Evolutionary conservation across 2,888 invertebrate genomes (phyloP).

Genomic region (Mimas tiliae): DNA sequence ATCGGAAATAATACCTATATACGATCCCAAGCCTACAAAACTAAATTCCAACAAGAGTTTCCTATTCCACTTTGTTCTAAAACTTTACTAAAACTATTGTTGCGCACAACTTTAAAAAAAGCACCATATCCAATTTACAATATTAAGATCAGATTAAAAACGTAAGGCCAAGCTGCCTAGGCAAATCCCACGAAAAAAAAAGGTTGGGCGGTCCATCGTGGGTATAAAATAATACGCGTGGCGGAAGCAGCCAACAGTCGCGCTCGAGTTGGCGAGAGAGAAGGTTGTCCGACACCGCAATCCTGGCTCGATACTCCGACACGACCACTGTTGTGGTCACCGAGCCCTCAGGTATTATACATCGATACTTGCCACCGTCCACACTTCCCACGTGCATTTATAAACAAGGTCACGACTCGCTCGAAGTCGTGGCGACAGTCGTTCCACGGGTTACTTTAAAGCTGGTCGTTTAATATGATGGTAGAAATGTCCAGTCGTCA

Average conservation of each 20-base stretch:
- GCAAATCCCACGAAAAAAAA: conserved; percentile 9
- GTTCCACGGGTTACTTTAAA: not conserved
- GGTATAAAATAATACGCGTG: conserved; percentile 17
- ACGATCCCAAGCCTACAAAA: no score
- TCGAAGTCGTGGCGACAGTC: not conserved
- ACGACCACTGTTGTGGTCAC: conserved; percentile 60
- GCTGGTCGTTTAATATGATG: conserved; percentile 46
- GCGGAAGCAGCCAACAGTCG: conserved; percentile 34
- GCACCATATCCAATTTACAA: not conserved
- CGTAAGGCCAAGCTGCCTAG: not conserved
- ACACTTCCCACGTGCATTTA: conserved; percentile 67
- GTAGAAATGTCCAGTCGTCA: conserved; percentile 76
- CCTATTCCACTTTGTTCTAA: no score
- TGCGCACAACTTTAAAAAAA: not conserved
- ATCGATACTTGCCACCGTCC: conserved; percentile 39
- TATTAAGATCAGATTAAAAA: not conserved
- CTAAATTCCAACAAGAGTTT: no score
- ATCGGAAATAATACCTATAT: no score
- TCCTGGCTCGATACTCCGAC: conserved; percentile 59
- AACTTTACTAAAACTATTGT: no score
- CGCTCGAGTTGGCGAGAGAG: conserved; percentile 27
- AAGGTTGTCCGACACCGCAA: conserved; percentile 43
- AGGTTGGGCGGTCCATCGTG: conserved; percentile 1
- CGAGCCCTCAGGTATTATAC: conserved; percentile 49
- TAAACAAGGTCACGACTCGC: conserved; percentile 37